phyloP scores from a whole-genome alignment of 2,888 invertebrate species.

The Fragum fragum region DNA sequence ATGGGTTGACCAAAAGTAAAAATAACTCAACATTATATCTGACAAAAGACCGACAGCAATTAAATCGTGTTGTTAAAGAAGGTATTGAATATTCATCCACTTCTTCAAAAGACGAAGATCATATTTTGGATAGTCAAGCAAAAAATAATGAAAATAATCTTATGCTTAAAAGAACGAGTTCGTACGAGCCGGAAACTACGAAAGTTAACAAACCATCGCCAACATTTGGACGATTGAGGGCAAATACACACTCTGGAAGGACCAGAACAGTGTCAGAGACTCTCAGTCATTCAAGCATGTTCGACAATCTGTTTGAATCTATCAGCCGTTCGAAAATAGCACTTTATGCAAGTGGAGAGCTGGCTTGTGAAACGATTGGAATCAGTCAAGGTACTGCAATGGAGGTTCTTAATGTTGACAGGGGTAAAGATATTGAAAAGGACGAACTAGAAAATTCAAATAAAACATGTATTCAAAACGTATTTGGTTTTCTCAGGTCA shows the following conservation, averaged over 20 bases:
- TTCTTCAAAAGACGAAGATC: too few relatives aligned
- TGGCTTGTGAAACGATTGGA: slow-evolving; percentile 18
- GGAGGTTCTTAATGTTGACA: background rate
- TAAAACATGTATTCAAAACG: background rate
- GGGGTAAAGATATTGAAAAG: background rate
- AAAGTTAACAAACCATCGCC: slow-evolving; percentile 8
- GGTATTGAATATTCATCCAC: too few relatives aligned
- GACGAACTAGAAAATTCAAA: background rate
- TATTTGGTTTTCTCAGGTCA: background rate
- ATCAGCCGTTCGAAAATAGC: slow-evolving; percentile 30
- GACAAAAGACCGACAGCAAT: too few relatives aligned
- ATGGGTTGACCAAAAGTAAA: background rate
- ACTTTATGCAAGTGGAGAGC: slow-evolving; percentile 35
- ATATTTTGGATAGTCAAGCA: background rate
- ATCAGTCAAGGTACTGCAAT: background rate
- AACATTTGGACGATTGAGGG: background rate
- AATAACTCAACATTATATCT: background rate
- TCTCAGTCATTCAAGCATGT: background rate
- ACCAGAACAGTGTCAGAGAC: slow-evolving; percentile 31
- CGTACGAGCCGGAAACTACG: slow-evolving; percentile 27
- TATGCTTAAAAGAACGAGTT: slow-evolving; percentile 12
- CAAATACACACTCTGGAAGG: background rate
- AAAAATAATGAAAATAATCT: background rate
- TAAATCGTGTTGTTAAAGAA: background rate
- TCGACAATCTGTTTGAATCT: slow-evolving; percentile 24